These are phyloP conservation scores for Rhinolophus sinicus DNA, from an alignment of 2,113 vertebrate species.

Conservation along the genomic window DNA sequence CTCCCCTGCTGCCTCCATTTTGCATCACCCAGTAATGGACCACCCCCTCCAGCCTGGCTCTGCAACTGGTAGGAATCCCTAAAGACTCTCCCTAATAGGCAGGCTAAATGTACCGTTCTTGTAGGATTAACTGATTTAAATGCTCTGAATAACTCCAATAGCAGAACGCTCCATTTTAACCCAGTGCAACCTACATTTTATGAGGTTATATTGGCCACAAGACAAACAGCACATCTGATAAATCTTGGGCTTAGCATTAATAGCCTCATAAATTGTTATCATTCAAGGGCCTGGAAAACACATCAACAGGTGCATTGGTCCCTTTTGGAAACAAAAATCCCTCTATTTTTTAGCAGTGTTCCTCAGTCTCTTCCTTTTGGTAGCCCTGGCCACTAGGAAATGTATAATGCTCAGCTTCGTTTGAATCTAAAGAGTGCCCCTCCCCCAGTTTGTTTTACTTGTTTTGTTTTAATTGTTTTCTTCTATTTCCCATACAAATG, in stretches of 20 bases:
- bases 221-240: conserved; percentile 86
- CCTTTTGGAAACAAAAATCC: conserved; percentile 62
- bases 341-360: conserved; percentile 41
- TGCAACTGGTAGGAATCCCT: conserved; percentile 88
- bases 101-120: conserved; percentile 86
- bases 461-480: conserved; percentile 11
- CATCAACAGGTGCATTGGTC: conserved; percentile 85
- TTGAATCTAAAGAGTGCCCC: background rate
- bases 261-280: conserved; percentile 86
- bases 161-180: conserved; percentile 82
- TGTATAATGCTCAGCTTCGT: background rate
- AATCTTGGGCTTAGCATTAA: conserved; percentile 87
- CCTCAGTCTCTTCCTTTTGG: background rate
- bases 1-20: conserved; percentile 82
- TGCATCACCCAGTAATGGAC: conserved; percentile 85
- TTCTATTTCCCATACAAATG: background rate
- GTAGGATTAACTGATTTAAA: conserved; percentile 92
- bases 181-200: conserved; percentile 82
- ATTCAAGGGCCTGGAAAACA: conserved; percentile 79
- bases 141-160: conserved; percentile 89
- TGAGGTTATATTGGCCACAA: conserved; percentile 88
- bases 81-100: conserved; percentile 85
- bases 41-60: conserved; percentile 87
- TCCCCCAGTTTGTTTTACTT: background rate
- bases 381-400: background rate